These are phyloP conservation scores for Pseudobourletiella spinata DNA, from an alignment of 1,140 invertebrate genomes.

Conservation along the genomic window DNA sequence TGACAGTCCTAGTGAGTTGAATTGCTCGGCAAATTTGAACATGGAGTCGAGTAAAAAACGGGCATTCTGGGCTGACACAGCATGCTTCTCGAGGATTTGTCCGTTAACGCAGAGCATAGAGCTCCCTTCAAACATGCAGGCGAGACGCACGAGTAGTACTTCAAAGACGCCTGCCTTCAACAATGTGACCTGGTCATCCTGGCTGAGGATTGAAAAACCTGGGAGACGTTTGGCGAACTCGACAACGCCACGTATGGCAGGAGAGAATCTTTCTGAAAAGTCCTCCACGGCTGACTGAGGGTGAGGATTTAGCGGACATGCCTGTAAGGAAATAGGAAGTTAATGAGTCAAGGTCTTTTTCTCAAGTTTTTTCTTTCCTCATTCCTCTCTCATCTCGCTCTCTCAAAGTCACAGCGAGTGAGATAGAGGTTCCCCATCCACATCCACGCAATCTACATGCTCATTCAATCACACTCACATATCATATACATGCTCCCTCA, in stretches of 20 bases:
- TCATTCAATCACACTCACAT: neutral
- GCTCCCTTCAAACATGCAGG: constrained; percentile 83
- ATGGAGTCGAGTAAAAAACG: constrained; percentile 92
- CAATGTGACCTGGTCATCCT: constrained; percentile 93
- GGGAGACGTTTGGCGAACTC: constrained; percentile 96
- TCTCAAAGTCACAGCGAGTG: too few species aligned
- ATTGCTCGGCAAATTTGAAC: constrained; percentile 91
- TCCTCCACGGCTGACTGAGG: constrained; percentile 73
- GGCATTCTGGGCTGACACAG: constrained; percentile 67
- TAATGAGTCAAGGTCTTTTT: constrained; percentile 10
- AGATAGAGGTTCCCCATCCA: too few species aligned
- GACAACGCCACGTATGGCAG: constrained; percentile 91
- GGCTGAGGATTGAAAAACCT: constrained; percentile 66
- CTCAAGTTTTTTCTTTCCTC: neutral
- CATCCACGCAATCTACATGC: too few species aligned
- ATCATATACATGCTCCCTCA: neutral
- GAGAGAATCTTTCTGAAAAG: constrained; percentile 86
- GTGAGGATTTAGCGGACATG: constrained; percentile 89
- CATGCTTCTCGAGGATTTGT: constrained; percentile 78
- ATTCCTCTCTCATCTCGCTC: neutral
- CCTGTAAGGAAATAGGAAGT: constrained; percentile 55
- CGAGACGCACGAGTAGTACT: constrained; percentile 80
- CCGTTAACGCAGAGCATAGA: constrained; percentile 88
- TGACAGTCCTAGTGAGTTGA: constrained; percentile 78
- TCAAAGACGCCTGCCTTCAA: constrained; percentile 93